These are phyloP conservation scores for Silurus meridionalis DNA, from an alignment of 2,113 vertebrate species.

Conservation along the genomic window DNA sequence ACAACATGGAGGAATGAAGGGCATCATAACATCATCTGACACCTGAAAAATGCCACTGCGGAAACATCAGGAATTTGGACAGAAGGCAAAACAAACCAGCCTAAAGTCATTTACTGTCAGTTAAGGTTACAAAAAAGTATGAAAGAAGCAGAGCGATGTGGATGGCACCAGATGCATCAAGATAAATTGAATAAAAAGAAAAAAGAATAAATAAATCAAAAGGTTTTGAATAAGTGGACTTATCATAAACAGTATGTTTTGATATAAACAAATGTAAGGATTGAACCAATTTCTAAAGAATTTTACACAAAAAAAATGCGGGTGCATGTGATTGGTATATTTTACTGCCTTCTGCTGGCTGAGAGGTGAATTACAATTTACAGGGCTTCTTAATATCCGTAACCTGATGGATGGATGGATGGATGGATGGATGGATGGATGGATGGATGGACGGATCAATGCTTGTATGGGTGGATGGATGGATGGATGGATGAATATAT, in stretches of 20 bases:
- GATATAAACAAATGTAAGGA: too few relatives aligned
- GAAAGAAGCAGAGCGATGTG: not conserved
- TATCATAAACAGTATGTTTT: too few relatives aligned
- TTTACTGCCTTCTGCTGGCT: constrained; percentile 6
- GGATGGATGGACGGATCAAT: not conserved
- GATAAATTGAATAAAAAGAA: not conserved
- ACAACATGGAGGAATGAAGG: not conserved
- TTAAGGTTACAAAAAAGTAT: not conserved
- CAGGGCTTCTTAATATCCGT: not conserved
- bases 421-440: not conserved
- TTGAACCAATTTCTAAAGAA: not conserved
- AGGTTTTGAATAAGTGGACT: too few relatives aligned
- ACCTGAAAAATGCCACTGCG: not conserved
- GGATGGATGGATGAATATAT: not conserved
- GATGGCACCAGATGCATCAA: not conserved
- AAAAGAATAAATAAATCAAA: too few relatives aligned
- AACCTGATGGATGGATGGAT: not conserved
- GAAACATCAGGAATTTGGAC: not conserved
- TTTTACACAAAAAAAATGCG: not conserved
- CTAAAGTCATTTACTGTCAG: not conserved
- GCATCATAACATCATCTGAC: not conserved
- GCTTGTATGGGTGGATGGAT: too few relatives aligned
- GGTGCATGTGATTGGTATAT: not conserved
- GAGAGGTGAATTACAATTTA: not conserved
- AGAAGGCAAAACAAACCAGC: not conserved